Evolutionary conservation across 2,113 vertebrate genomes (phyloP).

Genomic region (Corvus hawaiiensis): DNA sequence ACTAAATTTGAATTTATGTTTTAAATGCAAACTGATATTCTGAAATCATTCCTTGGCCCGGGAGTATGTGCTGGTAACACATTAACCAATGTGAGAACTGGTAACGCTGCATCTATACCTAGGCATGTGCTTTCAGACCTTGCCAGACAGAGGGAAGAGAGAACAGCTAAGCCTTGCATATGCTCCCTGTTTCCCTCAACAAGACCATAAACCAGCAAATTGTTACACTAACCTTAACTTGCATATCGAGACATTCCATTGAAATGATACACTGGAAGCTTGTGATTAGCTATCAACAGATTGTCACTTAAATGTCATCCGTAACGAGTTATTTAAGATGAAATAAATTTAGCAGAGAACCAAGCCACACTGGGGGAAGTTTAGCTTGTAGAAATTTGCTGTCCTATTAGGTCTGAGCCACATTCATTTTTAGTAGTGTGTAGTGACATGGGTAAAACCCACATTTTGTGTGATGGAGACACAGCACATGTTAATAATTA

Average conservation of each 20-base stretch:
- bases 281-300: conserved; percentile 29
- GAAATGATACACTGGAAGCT: background rate
- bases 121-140: background rate
- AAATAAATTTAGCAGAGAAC: background rate
- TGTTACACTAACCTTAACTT: background rate
- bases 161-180: background rate
- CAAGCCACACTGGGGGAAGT: background rate
- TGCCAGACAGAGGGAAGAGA: background rate
- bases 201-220: background rate
- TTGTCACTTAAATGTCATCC: conserved; percentile 30
- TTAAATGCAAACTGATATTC: background rate
- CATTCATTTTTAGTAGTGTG: background rate
- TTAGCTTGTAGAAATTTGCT: background rate
- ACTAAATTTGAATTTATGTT: background rate
- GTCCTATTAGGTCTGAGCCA: background rate
- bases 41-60: background rate
- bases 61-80: background rate
- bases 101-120: background rate
- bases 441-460: background rate
- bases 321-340: background rate
- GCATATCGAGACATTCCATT: background rate
- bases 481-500: background rate
- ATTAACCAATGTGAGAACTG: background rate
- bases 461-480: background rate
- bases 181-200: background rate